Base-by-base conservation (phyloP, 1,140 invertebrate species). In the Eufriesea mexicana region DNA sequence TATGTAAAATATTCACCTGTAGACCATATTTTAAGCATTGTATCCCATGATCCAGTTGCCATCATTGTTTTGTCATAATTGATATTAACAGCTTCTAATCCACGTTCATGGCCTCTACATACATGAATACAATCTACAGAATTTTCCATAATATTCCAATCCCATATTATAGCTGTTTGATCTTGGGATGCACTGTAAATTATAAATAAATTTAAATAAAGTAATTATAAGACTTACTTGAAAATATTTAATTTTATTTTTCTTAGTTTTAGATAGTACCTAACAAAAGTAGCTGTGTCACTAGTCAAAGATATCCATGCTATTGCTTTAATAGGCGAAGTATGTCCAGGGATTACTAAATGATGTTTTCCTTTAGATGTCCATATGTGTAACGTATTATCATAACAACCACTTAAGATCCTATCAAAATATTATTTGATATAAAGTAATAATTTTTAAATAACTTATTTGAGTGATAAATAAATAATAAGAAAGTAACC, bases 361-460 rank as follows among this genome's bases (percentile, higher is more conserved):
- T 97, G 95, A 90, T 98, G 97, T 89, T 97, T 96, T 23, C 98
- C 98, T 94, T 97, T 97, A 10, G 95, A 95, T 23, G 96, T 97
- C 98, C 98, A 99, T 77, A 99, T 95, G 87, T 98, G 97, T 25
- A 99, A 91, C 59, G 98, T 98, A 92, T 98, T 97, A 92, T 99
- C 99, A 95, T 99, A 99, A 94, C 98, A 98, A n/a, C 98, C 98
- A 77, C 97, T 97, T 16, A 99, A 91, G 84, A 99, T 98, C 96
- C 97, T 98, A 87, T 70, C 74, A 55, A 54, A 73, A 12, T 16
- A 64, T 49, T 7, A 49, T 16, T 66, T 25, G 66, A 23, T n/a
- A 51, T 18, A 71, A 71, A 70, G 28, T 66, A 75, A 35, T 25
- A 28, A 51, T 35, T n/a, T 61, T 47, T 1, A 68, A 71, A 7